Conservation (phyloP, 2,113 vertebrate species). For the Cercocebus atys region DNA sequence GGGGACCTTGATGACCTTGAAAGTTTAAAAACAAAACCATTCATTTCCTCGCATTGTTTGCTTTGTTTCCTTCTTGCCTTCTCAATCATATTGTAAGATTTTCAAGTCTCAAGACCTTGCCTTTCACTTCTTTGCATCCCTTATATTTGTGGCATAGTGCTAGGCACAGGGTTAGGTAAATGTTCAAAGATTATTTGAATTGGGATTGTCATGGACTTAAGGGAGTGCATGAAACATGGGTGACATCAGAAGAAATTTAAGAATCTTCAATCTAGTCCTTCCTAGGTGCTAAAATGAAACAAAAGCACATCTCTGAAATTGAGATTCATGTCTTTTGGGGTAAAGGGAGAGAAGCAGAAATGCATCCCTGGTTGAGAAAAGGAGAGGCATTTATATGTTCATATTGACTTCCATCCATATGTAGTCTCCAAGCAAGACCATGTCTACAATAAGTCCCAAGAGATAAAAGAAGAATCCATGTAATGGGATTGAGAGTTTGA, state of each 20-base stretch:
- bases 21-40: not conserved
- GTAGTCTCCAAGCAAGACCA: not conserved
- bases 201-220: not conserved
- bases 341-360: not conserved
- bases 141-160: not conserved
- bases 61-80: not conserved
- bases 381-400: not conserved
- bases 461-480: not conserved
- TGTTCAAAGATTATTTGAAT: not conserved
- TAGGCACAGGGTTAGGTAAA: not conserved
- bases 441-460: not conserved
- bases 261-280: not conserved
- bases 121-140: not conserved
- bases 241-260: not conserved
- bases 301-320: not conserved
- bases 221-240: not conserved
- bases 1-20: not conserved
- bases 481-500: not conserved
- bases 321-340: not conserved
- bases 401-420: not conserved
- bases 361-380: not conserved
- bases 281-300: not conserved
- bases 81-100: not conserved
- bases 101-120: not conserved
- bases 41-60: not conserved